Conservation (phyloP, 2,797 vertebrate genomes). For the Buceros bicornis region DNA sequence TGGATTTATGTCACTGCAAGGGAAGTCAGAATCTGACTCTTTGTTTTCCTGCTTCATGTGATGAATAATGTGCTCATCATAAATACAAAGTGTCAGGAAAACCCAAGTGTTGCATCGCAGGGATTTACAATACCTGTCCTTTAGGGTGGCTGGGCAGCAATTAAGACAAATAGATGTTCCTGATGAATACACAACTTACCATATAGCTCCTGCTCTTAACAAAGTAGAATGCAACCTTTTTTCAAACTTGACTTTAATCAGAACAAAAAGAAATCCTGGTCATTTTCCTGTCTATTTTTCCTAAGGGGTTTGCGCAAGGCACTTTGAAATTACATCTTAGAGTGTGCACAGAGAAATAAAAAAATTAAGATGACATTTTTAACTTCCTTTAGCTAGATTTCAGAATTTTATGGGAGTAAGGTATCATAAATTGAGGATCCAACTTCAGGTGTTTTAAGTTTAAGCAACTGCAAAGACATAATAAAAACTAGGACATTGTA, state of each 20-base stretch:
- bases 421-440: background rate
- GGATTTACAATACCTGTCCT: background rate
- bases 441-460: background rate
- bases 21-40: conserved; percentile 2
- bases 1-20: background rate
- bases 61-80: background rate
- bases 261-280: background rate
- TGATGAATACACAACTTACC: background rate
- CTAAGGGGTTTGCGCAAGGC: background rate
- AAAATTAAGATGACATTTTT: background rate
- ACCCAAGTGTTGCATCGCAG: background rate
- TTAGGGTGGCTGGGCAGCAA: background rate
- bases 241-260: background rate
- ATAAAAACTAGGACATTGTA: background rate
- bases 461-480: background rate
- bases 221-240: background rate
- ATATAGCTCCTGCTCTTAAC: background rate
- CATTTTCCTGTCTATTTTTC: background rate
- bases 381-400: conserved; percentile 1
- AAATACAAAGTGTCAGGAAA: conserved; percentile 3
- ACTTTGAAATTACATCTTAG: background rate
- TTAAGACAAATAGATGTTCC: background rate
- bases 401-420: background rate
- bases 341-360: background rate
- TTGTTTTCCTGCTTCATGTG: conserved; percentile 21